Conservation (phyloP, 2,888 invertebrate species). For the Pyrgus malvae region DNA sequence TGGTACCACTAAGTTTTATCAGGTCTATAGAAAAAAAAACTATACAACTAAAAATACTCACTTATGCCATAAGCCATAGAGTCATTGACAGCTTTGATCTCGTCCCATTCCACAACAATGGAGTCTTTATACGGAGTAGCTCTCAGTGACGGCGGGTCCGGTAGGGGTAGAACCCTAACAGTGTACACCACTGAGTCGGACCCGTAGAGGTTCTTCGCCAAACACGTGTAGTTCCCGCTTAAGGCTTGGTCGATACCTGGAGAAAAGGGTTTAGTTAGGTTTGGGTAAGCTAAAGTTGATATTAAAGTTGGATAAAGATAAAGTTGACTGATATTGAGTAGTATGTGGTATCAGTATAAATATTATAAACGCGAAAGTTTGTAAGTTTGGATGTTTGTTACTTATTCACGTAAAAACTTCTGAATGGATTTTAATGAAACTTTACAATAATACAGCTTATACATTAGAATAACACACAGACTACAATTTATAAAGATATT, state of each 20-base stretch:
- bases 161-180: conserved; percentile 88
- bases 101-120: conserved; percentile 85
- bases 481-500: no score
- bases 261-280: conserved; percentile 21
- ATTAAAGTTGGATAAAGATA: no score
- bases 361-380: no score
- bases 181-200: conserved; percentile 91
- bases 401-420: no score
- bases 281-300: neutral
- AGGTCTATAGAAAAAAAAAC: neutral
- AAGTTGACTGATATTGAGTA: no score
- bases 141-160: conserved; percentile 85
- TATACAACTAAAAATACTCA: conserved; percentile 44
- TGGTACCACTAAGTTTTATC: no score
- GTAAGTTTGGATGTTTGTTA: no score
- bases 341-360: no score
- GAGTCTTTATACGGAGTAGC: conserved; percentile 75
- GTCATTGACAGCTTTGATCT: conserved; percentile 66
- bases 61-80: conserved; percentile 59
- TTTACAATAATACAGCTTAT: no score
- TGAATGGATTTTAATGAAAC: no score
- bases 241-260: conserved; percentile 87
- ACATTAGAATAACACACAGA: no score
- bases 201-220: conserved; percentile 91
- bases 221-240: conserved; percentile 90